phyloP scores from a whole-genome alignment of 2,113 vertebrate species.

The Pantherophis guttatus region DNA sequence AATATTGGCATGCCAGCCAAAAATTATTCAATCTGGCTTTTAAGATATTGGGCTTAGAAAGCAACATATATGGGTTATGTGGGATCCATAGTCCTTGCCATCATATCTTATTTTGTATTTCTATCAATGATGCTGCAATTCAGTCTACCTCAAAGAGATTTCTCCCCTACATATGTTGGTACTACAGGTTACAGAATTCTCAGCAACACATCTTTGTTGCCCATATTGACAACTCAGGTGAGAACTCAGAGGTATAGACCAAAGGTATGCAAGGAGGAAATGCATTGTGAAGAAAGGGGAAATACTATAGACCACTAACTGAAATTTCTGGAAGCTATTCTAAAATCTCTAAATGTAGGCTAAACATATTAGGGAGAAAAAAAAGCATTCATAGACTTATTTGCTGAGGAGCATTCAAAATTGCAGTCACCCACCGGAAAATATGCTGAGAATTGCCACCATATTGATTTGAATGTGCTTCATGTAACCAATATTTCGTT shows the following conservation, averaged over 20 bases:
- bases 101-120: not conserved
- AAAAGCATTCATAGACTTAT: not conserved
- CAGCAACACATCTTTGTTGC: not conserved
- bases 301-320: not conserved
- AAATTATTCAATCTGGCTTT: not conserved
- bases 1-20: not conserved
- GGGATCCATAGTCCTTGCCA: not conserved
- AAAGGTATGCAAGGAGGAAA: not conserved
- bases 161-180: not conserved
- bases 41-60: not conserved
- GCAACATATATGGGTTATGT: not conserved
- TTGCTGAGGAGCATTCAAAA: not conserved
- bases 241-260: not conserved
- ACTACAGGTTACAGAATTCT: not conserved
- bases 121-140: not conserved
- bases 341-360: not conserved
- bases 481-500: not conserved
- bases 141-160: not conserved
- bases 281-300: not conserved
- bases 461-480: not conserved
- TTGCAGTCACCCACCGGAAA: not conserved
- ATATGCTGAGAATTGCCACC: too few relatives aligned
- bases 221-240: not conserved
- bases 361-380: not conserved
- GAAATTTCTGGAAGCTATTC: not conserved